These are phyloP conservation scores for Camponotus fellah DNA, from an alignment of 2,888 invertebrate genomes.

Conservation along the genomic window DNA sequence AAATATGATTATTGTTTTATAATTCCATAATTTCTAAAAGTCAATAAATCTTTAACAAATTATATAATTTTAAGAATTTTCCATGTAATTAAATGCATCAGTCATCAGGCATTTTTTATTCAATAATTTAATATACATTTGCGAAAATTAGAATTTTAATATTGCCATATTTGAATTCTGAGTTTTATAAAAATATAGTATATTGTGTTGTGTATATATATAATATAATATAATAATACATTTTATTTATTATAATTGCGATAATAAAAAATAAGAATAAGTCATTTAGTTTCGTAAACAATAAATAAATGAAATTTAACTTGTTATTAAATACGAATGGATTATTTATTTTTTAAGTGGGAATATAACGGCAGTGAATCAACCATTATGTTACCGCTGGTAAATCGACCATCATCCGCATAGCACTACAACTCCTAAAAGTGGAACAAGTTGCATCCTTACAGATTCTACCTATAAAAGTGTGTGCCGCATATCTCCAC, in stretches of 20 bases:
- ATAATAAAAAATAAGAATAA: constrained; percentile 2
- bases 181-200: not conserved
- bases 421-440: constrained; percentile 79
- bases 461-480: constrained; percentile 81
- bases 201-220: not conserved
- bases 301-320: not conserved
- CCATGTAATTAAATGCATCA: too few relatives aligned
- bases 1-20: too few relatives aligned
- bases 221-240: not conserved
- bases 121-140: too few relatives aligned
- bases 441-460: constrained; percentile 85
- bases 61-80: too few relatives aligned
- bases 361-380: constrained; percentile 69
- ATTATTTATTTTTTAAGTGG: constrained; percentile 79
- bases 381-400: constrained; percentile 67
- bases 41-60: too few relatives aligned
- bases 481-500: constrained; percentile 77
- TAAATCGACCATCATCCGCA: constrained; percentile 76
- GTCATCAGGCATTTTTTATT: too few relatives aligned
- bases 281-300: not conserved
- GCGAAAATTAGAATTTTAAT: too few relatives aligned
- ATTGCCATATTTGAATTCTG: too few relatives aligned
- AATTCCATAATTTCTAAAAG: too few relatives aligned
- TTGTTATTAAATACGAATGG: constrained; percentile 58
- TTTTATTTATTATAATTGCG: constrained; percentile 23